These are phyloP conservation scores for Drosophila cardini DNA, from an alignment of 1,140 invertebrate genomes.

Conservation along the genomic window DNA sequence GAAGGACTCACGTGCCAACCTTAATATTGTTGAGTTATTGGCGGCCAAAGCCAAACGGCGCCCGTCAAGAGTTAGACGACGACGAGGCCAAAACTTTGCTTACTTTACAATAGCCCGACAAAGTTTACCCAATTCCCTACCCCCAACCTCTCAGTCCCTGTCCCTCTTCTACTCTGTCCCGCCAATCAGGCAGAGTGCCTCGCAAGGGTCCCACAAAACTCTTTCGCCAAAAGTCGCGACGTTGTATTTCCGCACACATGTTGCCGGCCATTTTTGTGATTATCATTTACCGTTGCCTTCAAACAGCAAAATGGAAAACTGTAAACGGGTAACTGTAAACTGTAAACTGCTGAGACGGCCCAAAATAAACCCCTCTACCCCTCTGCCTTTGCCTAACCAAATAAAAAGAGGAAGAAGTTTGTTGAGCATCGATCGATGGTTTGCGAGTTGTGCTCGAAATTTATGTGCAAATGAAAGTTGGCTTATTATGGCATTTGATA, in stretches of 20 bases:
- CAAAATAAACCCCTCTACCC: constrained; percentile 1
- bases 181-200: constrained; percentile 73
- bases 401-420: constrained; percentile 2
- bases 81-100: constrained; percentile 68
- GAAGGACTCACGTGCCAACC: constrained; percentile 74
- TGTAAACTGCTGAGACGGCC: constrained; percentile 4
- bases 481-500: constrained; percentile 52
- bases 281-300: constrained; percentile 70
- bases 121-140: constrained; percentile 30
- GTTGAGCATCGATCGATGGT: constrained; percentile 53
- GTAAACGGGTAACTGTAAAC: constrained; percentile 7
- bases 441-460: constrained; percentile 28
- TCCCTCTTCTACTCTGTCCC: constrained; percentile 2
- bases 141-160: not conserved
- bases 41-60: constrained; percentile 77
- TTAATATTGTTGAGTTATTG: constrained; percentile 82
- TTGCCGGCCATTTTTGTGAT: constrained; percentile 79
- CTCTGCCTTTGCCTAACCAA: not conserved
- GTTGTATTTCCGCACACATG: constrained; percentile 80
- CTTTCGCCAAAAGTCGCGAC: constrained; percentile 76
- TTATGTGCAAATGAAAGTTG: constrained; percentile 62
- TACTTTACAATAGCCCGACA: constrained; percentile 45
- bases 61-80: constrained; percentile 72
- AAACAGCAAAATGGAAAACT: not conserved
- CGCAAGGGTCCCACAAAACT: constrained; percentile 64